These are phyloP conservation scores for Cheiracanthium punctorium DNA, from an alignment of 2,888 invertebrate species.

Conservation along the genomic window DNA sequence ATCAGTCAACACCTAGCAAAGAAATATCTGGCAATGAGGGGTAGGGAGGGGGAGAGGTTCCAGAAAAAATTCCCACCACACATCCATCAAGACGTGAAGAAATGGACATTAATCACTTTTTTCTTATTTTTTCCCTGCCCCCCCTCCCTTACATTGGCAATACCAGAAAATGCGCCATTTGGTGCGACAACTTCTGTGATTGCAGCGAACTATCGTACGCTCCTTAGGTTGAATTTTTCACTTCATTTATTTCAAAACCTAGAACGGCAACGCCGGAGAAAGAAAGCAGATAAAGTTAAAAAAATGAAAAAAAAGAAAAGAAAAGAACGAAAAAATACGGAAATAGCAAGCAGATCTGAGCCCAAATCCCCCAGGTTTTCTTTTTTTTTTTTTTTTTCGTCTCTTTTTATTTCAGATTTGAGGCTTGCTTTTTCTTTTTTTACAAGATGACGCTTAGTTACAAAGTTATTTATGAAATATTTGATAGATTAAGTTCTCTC, in stretches of 20 bases:
- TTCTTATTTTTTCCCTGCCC: no score
- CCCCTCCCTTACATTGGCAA: no score
- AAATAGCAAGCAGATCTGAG: not conserved
- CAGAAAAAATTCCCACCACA: not conserved
- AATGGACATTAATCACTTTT: constrained; percentile 20
- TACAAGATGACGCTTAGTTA: not conserved
- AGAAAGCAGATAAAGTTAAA: constrained; percentile 5
- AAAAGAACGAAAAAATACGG: not conserved
- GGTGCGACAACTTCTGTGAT: constrained; percentile 24
- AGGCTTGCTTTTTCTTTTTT: not conserved
- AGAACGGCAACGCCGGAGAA: not conserved
- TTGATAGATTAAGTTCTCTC: not conserved
- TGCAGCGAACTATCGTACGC: constrained; percentile 3
- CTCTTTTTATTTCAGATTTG: not conserved
- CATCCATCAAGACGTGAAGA: not conserved
- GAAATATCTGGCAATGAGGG: not conserved
- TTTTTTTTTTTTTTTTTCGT: not conserved
- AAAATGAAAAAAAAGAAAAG: no score
- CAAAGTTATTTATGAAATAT: not conserved
- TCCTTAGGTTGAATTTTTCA: constrained; percentile 30
- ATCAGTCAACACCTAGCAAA: not conserved
- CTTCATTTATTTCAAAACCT: constrained; percentile 40
- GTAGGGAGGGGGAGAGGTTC: not conserved
- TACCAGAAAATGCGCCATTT: constrained; percentile 6
- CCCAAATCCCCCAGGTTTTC: not conserved